These are phyloP conservation scores for Calephelis virginiensis DNA, from an alignment of 1,140 invertebrate genomes.

Conservation along the genomic window DNA sequence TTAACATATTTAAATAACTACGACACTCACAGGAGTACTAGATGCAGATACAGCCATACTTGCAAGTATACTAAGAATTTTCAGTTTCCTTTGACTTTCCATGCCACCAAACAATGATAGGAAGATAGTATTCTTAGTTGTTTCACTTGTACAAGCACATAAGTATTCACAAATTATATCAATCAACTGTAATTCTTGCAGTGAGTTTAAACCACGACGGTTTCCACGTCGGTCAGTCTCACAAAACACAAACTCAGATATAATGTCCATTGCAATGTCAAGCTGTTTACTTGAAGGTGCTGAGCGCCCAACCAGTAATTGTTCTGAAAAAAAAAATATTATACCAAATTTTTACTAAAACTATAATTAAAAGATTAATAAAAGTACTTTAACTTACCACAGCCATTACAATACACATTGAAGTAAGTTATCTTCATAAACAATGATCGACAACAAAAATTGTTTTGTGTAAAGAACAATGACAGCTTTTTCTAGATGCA, in stretches of 20 bases:
- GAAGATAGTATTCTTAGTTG: slow-evolving; percentile 89
- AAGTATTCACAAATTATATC: slow-evolving; percentile 88
- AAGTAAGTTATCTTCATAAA: neutral
- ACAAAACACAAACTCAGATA: slow-evolving; percentile 90
- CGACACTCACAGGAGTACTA: slow-evolving; percentile 79
- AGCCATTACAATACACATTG: slow-evolving; percentile 4
- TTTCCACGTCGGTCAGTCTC: slow-evolving; percentile 84
- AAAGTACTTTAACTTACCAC: no score
- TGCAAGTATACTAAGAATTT: slow-evolving; percentile 87
- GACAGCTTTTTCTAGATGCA: no score
- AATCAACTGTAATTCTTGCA: slow-evolving; percentile 88
- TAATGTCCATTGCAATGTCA: slow-evolving; percentile 84
- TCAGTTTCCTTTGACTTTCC: slow-evolving; percentile 82
- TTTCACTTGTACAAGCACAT: slow-evolving; percentile 83
- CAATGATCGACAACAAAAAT: no score
- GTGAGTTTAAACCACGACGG: slow-evolving; percentile 79
- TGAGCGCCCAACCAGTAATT: slow-evolving; percentile 62
- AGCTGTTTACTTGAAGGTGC: slow-evolving; percentile 70
- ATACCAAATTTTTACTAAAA: no score
- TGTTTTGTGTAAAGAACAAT: no score
- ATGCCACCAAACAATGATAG: slow-evolving; percentile 87
- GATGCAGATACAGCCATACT: slow-evolving; percentile 87
- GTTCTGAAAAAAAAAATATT: slow-evolving; percentile 44
- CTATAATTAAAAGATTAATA: neutral
- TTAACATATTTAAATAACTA: neutral